Evolutionary conservation across 2,888 invertebrate species (phyloP).

Genomic region (Cactoblastis cactorum): DNA sequence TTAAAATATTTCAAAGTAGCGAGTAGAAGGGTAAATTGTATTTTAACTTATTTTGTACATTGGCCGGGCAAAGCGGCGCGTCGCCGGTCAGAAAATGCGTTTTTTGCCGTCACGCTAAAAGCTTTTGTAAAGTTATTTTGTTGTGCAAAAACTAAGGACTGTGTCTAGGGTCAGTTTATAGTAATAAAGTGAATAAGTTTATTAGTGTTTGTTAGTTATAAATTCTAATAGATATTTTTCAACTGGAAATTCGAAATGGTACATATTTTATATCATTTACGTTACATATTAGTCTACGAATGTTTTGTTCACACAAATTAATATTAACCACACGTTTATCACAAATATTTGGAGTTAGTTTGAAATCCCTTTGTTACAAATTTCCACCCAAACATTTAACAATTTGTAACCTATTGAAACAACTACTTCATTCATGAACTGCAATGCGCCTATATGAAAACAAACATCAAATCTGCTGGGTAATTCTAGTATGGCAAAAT

Average conservation of each 20-base stretch:
- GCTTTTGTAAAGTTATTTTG: slow-evolving; percentile 6
- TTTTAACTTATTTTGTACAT: slow-evolving; percentile 1
- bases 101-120: slow-evolving; percentile 3
- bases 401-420: not conserved
- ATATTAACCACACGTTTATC: too few species aligned
- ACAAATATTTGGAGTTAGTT: too few species aligned
- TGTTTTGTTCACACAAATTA: too few species aligned
- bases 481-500: not conserved
- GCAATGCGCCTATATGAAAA: not conserved
- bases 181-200: too few species aligned
- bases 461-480: not conserved
- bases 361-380: too few species aligned
- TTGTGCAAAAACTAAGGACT: not conserved
- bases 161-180: too few species aligned
- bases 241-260: too few species aligned
- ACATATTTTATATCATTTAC: too few species aligned
- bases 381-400: too few species aligned
- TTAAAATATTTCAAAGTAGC: not conserved
- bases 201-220: too few species aligned
- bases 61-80: not conserved
- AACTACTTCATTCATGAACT: not conserved
- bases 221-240: too few species aligned
- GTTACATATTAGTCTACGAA: too few species aligned
- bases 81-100: not conserved
- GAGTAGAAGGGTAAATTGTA: not conserved